A percentile compares a stretch with the other conserved stretches of the same genome.
Conservation (phyloP, 2,888 invertebrate genomes). For the Chalcosyrphus nemorum region DNA sequence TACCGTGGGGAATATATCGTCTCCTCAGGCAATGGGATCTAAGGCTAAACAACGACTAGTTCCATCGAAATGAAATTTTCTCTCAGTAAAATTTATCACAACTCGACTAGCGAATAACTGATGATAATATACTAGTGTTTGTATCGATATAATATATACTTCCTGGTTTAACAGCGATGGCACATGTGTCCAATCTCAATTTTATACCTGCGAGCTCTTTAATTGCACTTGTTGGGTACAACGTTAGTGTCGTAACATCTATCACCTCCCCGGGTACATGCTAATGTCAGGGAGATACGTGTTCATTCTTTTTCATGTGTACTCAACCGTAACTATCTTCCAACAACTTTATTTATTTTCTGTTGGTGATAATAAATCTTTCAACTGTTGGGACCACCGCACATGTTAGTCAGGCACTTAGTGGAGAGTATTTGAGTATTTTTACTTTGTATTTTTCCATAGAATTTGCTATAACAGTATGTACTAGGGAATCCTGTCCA, state of each 20-base stretch:
- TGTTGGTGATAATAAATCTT: conserved; percentile 1
- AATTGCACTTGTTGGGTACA: neutral
- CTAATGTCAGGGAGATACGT: conserved; percentile 4
- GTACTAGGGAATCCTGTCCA: too few relatives aligned
- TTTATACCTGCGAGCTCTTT: neutral
- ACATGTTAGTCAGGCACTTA: too few relatives aligned
- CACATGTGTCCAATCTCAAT: neutral
- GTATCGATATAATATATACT: neutral
- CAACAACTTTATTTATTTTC: neutral
- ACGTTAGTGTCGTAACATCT: neutral
- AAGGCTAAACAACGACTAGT: too few relatives aligned
- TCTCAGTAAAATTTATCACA: too few relatives aligned
- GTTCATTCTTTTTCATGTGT: neutral
- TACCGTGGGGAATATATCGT: too few relatives aligned
- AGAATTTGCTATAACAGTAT: too few relatives aligned
- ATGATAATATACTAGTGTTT: too few relatives aligned
- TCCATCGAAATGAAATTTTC: neutral
- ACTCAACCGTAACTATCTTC: neutral
- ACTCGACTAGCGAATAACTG: too few relatives aligned
- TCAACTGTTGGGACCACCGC: neutral
- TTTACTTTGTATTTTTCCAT: too few relatives aligned
- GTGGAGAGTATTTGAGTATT: too few relatives aligned
- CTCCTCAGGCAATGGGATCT: too few relatives aligned
- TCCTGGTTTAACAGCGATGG: neutral
- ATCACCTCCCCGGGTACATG: neutral